These are phyloP conservation scores for Diplosoma virens DNA, from an alignment of 23 tunicate genomes.

Conservation along the genomic window DNA sequence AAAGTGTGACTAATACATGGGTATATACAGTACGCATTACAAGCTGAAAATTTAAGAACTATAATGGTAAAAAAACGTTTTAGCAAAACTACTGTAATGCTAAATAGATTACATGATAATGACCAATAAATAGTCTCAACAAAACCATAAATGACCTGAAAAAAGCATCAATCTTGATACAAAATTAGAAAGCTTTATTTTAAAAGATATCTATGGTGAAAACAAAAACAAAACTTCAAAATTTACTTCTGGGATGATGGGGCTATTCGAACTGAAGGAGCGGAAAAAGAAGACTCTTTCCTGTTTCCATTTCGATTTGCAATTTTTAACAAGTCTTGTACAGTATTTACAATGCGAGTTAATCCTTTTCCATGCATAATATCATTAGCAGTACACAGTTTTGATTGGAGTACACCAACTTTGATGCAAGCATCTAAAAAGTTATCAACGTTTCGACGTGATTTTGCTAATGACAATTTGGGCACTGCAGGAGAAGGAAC, in stretches of 20 bases:
- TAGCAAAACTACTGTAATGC: no score
- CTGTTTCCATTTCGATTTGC: background rate
- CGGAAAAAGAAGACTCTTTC: constrained; percentile 16
- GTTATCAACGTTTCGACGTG: constrained; percentile 80
- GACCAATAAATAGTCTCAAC: no score
- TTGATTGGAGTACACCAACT: constrained; percentile 47
- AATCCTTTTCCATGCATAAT: constrained; percentile 62
- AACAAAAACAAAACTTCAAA: no score
- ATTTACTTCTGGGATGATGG: constrained; percentile 6
- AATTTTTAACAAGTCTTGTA: constrained; percentile 30
- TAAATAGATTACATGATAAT: no score
- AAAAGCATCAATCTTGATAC: no score
- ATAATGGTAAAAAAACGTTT: no score
- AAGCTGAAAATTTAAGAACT: no score
- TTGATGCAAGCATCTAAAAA: constrained; percentile 77
- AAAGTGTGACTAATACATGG: no score
- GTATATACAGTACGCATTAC: no score
- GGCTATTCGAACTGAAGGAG: constrained; percentile 29
- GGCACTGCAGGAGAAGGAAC: constrained; percentile 98
- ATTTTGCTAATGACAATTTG: constrained; percentile 64
- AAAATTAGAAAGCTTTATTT: no score
- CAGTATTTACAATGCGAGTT: constrained; percentile 27
- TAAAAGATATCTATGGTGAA: no score
- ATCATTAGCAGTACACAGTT: constrained; percentile 58
- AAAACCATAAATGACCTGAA: no score